These are phyloP conservation scores for Monoplex corrugatus DNA, from an alignment of 2,888 invertebrate genomes.

Conservation along the genomic window DNA sequence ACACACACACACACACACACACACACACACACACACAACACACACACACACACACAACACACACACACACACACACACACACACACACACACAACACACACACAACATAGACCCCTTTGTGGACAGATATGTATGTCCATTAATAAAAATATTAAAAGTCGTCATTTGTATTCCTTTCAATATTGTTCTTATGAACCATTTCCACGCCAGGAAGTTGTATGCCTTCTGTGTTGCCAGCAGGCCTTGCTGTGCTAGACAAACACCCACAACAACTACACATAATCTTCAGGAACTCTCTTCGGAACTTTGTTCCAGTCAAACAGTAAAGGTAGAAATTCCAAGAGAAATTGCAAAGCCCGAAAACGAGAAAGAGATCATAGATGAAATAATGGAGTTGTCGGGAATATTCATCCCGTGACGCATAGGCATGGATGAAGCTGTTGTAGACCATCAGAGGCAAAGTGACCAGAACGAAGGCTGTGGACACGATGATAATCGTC, in stretches of 20 bases:
- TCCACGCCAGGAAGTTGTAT: not conserved
- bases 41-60: too few relatives aligned
- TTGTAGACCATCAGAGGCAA: not conserved
- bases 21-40: too few relatives aligned
- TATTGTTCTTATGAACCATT: not conserved
- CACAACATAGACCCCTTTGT: too few relatives aligned
- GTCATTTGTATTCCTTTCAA: not conserved
- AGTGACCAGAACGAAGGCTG: not conserved
- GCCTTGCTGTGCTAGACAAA: not conserved
- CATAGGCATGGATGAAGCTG: not conserved
- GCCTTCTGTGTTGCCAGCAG: not conserved
- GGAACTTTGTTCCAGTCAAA: slow-evolving; percentile 52
- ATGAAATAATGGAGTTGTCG: not conserved
- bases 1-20: too few relatives aligned
- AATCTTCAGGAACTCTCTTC: slow-evolving; percentile 42
- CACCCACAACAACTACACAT: not conserved
- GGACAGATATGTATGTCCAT: too few relatives aligned
- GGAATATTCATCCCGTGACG: not conserved
- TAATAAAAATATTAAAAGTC: too few relatives aligned
- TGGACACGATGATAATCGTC: not conserved
- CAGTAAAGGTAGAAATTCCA: slow-evolving; percentile 56
- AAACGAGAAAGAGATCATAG: slow-evolving; percentile 49
- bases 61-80: too few relatives aligned
- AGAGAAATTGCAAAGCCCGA: slow-evolving; percentile 53
- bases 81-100: too few relatives aligned